Evolutionary conservation across 2,797 vertebrate genomes (phyloP).

Genomic region (Myripristis murdjan): DNA sequence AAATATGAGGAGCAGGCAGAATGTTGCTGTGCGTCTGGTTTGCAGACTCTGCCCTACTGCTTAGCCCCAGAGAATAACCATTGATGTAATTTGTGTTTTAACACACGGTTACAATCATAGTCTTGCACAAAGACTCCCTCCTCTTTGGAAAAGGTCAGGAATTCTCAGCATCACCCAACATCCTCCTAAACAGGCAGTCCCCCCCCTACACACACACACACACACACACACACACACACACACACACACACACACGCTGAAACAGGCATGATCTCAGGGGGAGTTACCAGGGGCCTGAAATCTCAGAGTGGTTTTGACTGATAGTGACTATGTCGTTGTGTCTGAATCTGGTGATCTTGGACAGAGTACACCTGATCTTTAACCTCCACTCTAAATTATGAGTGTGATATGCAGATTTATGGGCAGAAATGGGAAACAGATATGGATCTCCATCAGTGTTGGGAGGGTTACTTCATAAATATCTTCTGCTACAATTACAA

Average conservation of each 20-base stretch:
- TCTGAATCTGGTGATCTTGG: slow-evolving; percentile 41
- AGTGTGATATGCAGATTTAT: slow-evolving; percentile 66
- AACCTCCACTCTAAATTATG: slow-evolving; percentile 66
- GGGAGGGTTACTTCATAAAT: too few species aligned
- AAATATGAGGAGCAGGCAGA: slow-evolving; percentile 71
- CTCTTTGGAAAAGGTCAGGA: slow-evolving; percentile 37
- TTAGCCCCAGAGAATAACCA: slow-evolving; percentile 36
- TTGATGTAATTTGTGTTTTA: slow-evolving; percentile 62
- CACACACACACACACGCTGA: slow-evolving; percentile 46
- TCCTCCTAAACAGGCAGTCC: slow-evolving; percentile 33
- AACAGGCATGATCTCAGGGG: slow-evolving; percentile 20
- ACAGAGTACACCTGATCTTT: neutral
- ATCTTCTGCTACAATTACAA: too few species aligned
- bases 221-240: too few species aligned
- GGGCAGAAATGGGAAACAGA: slow-evolving; percentile 43
- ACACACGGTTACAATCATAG: slow-evolving; percentile 37
- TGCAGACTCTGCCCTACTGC: slow-evolving; percentile 27
- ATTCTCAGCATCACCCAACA: slow-evolving; percentile 43
- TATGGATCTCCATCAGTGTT: too few species aligned
- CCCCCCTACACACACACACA: too few species aligned
- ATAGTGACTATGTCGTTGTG: slow-evolving; percentile 60
- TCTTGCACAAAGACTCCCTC: slow-evolving; percentile 27
- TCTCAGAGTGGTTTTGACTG: slow-evolving; percentile 49
- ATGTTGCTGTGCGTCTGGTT: slow-evolving; percentile 69
- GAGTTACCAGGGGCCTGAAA: slow-evolving; percentile 46